These are phyloP conservation scores for Arge pagana DNA, from an alignment of 2,888 invertebrate genomes.

Conservation along the genomic window DNA sequence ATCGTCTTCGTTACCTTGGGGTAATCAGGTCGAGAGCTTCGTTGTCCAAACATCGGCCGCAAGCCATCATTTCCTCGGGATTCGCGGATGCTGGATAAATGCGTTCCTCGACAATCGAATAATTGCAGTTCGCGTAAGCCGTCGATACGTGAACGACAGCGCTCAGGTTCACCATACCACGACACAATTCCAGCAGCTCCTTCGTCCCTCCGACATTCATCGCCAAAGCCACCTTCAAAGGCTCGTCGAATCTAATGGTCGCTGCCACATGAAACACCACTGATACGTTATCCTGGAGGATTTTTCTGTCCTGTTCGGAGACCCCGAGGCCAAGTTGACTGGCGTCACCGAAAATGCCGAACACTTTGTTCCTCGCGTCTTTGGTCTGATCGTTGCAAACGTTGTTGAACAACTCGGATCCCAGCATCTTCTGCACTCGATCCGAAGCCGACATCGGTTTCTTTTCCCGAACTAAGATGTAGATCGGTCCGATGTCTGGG, in stretches of 20 bases:
- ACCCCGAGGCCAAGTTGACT: not conserved
- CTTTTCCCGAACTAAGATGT: slow-evolving; percentile 66
- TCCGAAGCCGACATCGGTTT: slow-evolving; percentile 57
- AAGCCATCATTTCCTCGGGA: slow-evolving; percentile 70
- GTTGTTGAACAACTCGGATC: not conserved
- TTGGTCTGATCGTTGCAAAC: not conserved
- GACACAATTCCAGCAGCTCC: slow-evolving; percentile 77
- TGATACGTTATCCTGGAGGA: slow-evolving; percentile 68
- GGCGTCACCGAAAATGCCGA: not conserved
- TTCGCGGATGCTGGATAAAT: slow-evolving; percentile 73
- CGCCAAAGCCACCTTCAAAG: slow-evolving; percentile 81
- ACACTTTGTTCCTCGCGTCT: not conserved
- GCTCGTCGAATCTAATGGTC: slow-evolving; percentile 80
- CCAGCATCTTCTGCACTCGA: not conserved
- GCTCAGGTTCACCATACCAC: slow-evolving; percentile 69
- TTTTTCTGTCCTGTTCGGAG: not conserved
- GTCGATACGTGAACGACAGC: slow-evolving; percentile 7
- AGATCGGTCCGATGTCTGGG: slow-evolving; percentile 66
- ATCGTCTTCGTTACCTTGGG: slow-evolving; percentile 62
- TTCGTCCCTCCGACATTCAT: slow-evolving; percentile 88
- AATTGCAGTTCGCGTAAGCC: slow-evolving; percentile 5
- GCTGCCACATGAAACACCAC: slow-evolving; percentile 79
- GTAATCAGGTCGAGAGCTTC: slow-evolving; percentile 65
- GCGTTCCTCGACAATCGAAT: slow-evolving; percentile 71
- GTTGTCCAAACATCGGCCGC: slow-evolving; percentile 74